Conservation (phyloP, 2,113 vertebrate species). For the Bubalus kerabau region DNA sequence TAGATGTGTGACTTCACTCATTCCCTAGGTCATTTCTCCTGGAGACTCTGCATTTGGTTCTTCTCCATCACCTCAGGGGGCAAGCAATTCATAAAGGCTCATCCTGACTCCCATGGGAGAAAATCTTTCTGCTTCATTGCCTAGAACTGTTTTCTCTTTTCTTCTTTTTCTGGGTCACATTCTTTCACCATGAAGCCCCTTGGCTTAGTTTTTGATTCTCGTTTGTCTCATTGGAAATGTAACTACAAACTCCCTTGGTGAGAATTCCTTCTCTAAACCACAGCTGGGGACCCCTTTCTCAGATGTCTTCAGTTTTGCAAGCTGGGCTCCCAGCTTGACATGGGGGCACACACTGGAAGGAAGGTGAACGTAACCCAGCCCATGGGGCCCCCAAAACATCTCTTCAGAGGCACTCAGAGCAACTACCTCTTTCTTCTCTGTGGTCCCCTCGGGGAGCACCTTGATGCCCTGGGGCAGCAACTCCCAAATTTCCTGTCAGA, state of each 20-base stretch:
- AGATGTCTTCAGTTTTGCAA: neutral
- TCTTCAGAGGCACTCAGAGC: neutral
- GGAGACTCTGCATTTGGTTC: neutral
- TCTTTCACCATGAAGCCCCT: neutral
- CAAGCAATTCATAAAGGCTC: neutral
- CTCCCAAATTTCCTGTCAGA: neutral
- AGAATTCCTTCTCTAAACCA: neutral
- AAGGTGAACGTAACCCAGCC: neutral
- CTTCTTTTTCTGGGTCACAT: neutral
- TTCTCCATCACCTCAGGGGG: neutral
- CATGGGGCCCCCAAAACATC: neutral
- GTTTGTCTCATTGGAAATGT: neutral
- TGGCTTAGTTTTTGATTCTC: neutral
- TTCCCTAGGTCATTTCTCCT: neutral
- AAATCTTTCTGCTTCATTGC: neutral
- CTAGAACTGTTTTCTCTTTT: neutral
- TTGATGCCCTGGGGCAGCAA: neutral
- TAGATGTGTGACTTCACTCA: neutral
- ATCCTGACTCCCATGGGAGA: neutral
- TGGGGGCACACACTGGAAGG: neutral
- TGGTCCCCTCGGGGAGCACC: neutral
- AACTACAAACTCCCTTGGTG: neutral
- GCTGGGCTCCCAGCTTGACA: neutral
- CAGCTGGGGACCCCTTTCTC: neutral
- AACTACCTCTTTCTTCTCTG: neutral